Conservation (phyloP, 2,888 invertebrate species). For the Agrotis puta region DNA sequence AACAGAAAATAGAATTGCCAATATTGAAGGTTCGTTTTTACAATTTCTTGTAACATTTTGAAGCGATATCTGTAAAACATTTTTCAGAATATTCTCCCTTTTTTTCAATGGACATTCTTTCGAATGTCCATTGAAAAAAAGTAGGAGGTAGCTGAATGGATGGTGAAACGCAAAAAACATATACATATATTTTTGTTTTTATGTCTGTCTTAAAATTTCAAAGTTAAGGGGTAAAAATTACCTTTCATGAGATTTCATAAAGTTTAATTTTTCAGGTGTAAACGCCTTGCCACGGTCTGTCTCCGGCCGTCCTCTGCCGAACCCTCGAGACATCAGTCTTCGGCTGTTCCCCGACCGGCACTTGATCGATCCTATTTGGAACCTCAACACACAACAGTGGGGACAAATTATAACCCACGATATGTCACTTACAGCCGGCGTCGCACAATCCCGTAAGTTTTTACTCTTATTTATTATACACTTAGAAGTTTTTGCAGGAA, state of each 20-base stretch:
- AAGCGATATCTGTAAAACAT: no score
- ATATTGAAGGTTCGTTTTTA: no score
- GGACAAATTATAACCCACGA: slow-evolving; percentile 96
- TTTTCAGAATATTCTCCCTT: no score
- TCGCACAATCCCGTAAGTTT: slow-evolving; percentile 94
- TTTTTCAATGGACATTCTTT: no score
- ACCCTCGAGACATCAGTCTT: slow-evolving; percentile 93
- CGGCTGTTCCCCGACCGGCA: slow-evolving; percentile 93
- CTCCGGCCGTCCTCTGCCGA: slow-evolving; percentile 93
- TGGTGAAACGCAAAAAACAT: no score
- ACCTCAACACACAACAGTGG: slow-evolving; percentile 94
- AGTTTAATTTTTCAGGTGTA: slow-evolving; percentile 87
- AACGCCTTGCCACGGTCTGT: slow-evolving; percentile 92
- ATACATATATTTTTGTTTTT: no score
- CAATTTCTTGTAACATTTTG: no score
- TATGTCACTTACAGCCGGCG: slow-evolving; percentile 94
- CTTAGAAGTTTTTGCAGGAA: slow-evolving; percentile 11
- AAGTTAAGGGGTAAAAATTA: no score
- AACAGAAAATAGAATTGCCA: no score
- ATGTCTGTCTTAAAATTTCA: no score
- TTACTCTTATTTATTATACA: not conserved
- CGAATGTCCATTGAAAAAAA: no score
- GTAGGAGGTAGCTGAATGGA: no score
- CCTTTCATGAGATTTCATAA: not conserved
- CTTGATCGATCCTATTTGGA: slow-evolving; percentile 93